phyloP scores from a whole-genome alignment of 2,113 vertebrate species.

The Apodemus speciosus region DNA sequence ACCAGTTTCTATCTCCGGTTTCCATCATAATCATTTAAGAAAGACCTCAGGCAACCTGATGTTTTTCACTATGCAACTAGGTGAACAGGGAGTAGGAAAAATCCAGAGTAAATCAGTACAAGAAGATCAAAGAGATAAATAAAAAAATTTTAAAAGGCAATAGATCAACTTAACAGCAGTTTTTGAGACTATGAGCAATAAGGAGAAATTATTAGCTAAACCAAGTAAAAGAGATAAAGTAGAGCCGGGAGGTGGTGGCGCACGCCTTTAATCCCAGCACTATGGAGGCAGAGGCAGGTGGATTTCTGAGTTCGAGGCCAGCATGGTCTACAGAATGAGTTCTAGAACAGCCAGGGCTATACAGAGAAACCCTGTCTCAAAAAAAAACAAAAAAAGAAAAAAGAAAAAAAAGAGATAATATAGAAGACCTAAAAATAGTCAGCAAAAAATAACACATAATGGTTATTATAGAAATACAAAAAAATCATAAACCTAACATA shows the following conservation, averaged over 20 bases:
- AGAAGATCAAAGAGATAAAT: not conserved
- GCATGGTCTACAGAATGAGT: too few species aligned
- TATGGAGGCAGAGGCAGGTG: too few species aligned
- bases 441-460: not conserved
- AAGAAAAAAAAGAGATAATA: too few species aligned
- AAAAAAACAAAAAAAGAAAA: too few species aligned
- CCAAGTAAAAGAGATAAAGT: not conserved
- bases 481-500: not conserved
- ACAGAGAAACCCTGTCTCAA: too few species aligned
- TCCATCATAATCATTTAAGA: not conserved
- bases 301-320: too few species aligned
- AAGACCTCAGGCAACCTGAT: not conserved
- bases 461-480: not conserved
- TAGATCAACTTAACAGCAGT: not conserved
- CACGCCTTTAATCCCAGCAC: too few species aligned
- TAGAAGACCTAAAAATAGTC: not conserved
- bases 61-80: not conserved
- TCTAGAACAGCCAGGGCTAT: too few species aligned
- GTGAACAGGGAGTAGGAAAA: not conserved
- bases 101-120: not conserved
- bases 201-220: not conserved
- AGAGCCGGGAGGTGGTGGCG: too few species aligned
- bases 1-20: not conserved
- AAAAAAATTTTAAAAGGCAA: not conserved
- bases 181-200: not conserved